Evolutionary conservation across 2,113 vertebrate genomes (phyloP), one percentile per base, ranked within the genome.

Genomic region (Sterna hirundo): DNA sequence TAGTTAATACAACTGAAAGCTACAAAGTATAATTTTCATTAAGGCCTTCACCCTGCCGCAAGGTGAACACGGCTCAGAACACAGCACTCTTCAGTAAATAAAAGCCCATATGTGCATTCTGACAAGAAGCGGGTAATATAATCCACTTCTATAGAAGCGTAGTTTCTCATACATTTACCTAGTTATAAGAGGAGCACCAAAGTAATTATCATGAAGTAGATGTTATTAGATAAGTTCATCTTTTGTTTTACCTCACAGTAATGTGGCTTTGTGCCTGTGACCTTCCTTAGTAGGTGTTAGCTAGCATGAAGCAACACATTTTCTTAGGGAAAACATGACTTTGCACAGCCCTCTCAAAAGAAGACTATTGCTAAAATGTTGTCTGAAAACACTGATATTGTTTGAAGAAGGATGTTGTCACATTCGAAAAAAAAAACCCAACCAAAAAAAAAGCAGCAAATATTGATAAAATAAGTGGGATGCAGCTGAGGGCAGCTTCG

Each of bases 21-120:
- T n/a, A 22, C 27, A 2, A 52, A 76, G 5, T 27, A 2, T 32
- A 21, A n/a, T 30, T 83, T 44, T 80, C 10, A 15, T 62, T 46
- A 40, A 42, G 16, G 6, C 30, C 26, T 47, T 72, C 49, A n/a
- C 16, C 4, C 14, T 25, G 4, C 72, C 20, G 44, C 30, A 51
- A 36, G 38, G 42, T 3, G 1, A 38, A 22, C 2, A 0, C 11
- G 64, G 1, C 47, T 40, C 36, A 68, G 36, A 71, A 32, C 4
- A 17, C 7, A 4, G 1, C 6, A 14, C 19, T 47, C 38, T 81
- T 68, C 0, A 0, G 42, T n/a, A 26, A 62, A 9, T 52, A 66
- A 66, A 52, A 52, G 15, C 20, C 14, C 16, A 15, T 25, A 36
- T 11, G 9, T 27, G 3, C 8, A 4, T 90, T 76, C 46, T 52